Conservation (phyloP, 2,888 invertebrate genomes). For the Oithona nana region DNA sequence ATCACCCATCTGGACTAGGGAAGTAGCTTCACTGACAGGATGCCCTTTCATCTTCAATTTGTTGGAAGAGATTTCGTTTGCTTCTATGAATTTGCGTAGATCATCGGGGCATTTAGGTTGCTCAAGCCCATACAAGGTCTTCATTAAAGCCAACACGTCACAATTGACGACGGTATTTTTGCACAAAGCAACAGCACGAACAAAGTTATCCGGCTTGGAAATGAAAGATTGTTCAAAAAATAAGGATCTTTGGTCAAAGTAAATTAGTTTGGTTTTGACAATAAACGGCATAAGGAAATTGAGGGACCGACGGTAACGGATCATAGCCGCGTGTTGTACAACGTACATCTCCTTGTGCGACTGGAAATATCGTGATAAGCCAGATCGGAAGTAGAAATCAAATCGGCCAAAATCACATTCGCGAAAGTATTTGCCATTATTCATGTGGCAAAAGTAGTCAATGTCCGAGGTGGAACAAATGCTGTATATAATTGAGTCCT, state of each 20-base stretch:
- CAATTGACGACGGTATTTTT: slow-evolving; percentile 13
- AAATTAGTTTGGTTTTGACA: slow-evolving; percentile 5
- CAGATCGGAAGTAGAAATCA: slow-evolving; percentile 14
- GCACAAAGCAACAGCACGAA: slow-evolving; percentile 15
- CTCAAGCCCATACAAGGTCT: background rate
- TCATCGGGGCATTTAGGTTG: background rate
- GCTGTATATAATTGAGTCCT: slow-evolving; percentile 6
- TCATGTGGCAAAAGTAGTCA: slow-evolving; percentile 16
- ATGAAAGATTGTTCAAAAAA: slow-evolving; percentile 15
- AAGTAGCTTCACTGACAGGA: background rate
- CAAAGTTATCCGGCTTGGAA: slow-evolving; percentile 11
- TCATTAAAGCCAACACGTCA: background rate
- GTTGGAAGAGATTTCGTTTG: slow-evolving; percentile 3
- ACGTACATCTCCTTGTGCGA: background rate
- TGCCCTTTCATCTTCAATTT: background rate
- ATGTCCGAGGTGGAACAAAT: slow-evolving; percentile 16
- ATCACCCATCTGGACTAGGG: background rate
- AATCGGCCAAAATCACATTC: slow-evolving; percentile 15
- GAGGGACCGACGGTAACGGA: slow-evolving; percentile 10
- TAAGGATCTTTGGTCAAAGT: slow-evolving; percentile 10
- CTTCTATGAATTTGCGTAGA: background rate
- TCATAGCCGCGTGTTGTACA: slow-evolving; percentile 14
- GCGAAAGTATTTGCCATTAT: slow-evolving; percentile 12
- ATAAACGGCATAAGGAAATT: slow-evolving; percentile 8
- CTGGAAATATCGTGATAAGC: background rate